Conservation (phyloP, 1,140 invertebrate species). For the Chionoecetes opilio region DNA sequence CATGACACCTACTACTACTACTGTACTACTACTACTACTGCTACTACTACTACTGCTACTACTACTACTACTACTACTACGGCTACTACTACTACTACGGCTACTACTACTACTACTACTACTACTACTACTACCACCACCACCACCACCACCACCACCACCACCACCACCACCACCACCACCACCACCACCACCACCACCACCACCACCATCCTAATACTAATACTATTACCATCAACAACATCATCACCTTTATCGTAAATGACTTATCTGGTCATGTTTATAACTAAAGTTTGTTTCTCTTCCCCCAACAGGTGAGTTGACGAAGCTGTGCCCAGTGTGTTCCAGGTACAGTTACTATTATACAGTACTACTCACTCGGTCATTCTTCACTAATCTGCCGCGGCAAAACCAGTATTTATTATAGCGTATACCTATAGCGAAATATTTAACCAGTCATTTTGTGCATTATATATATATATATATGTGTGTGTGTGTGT, state of each 20-base stretch:
- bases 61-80: background rate
- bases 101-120: background rate
- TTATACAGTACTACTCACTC: no score
- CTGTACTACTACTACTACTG: slow-evolving; percentile 11
- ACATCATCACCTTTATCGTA: no score
- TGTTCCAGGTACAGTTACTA: background rate
- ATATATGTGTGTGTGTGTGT: background rate
- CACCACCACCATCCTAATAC: no score
- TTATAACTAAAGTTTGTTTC: background rate
- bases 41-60: slow-evolving; percentile 16
- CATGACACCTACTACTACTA: background rate
- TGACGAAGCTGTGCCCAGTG: background rate
- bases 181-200: no score
- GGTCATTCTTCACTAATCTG: background rate
- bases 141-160: no score
- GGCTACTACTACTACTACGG: background rate
- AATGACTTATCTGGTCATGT: background rate
- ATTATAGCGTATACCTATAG: background rate
- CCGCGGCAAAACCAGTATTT: background rate
- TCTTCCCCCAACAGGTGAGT: background rate
- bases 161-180: no score
- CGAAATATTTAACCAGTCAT: no score
- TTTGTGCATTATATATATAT: background rate
- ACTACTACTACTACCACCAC: background rate
- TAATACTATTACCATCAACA: background rate